Base-by-base conservation (phyloP, 1,140 invertebrate species). In the Mizuhopecten yessoensis region DNA sequence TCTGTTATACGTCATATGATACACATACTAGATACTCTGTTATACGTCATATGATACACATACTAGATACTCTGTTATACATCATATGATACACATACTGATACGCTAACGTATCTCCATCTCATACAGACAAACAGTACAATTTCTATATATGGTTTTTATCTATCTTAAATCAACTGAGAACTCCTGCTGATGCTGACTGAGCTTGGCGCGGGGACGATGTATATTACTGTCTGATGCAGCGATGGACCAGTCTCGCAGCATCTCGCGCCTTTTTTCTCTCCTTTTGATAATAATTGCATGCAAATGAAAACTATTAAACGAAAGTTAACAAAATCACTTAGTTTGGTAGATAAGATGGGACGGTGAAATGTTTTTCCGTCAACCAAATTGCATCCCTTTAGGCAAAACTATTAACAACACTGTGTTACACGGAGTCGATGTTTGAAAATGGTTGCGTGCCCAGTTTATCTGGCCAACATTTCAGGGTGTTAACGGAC, bases 201-300 rank as follows among this genome's bases (percentile, higher is more conserved):
- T 75, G 9, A 17, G 17, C 11, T 29, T 1, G 57, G 57, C 57
- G 57, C n/a, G n/a, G n/a, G n/a, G n/a, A n/a, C n/a, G n/a, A n/a
- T n/a, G n/a, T n/a, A 17, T n/a, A n/a, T 75, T n/a, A 75, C n/a
- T 75, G 57, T 75, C n/a, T n/a, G n/a, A n/a, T n/a, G 9, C 29
- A 23, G 20, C 57, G 57, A 20, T 29, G n/a, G n/a, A 3, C 57
- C 23, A 75, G n/a, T 17, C 57, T 23, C n/a, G 57, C n/a, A n/a
- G 57, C 23, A 75, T n/a, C 57, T 75, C n/a, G 29, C 3, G 5
- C 23, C 17, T 23, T 29, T n/a, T n/a, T 75, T 75, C 57, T 29
- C 57, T 75, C n/a, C n/a, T 75, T 75, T 75, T 75, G 57, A 75
- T 75, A 75, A 29, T 75, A 75, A 75, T 75, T 75, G 57, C 57